Conservation (phyloP, 2,113 vertebrate genomes). For the Cephalopholis sonnerati region DNA sequence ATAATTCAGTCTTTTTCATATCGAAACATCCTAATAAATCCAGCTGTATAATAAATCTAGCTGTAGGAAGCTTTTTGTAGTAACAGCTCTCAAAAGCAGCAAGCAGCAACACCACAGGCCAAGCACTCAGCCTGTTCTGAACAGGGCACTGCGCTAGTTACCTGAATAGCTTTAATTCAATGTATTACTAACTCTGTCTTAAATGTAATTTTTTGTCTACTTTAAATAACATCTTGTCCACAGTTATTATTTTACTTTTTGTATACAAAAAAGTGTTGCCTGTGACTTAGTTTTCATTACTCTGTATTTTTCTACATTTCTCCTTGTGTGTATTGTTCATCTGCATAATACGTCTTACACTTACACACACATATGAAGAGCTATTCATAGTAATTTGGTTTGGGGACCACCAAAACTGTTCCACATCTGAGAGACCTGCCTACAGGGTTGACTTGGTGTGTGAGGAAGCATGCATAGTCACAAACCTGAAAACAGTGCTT, state of each 20-base stretch:
- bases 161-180: background rate
- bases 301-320: background rate
- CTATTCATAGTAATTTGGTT: background rate
- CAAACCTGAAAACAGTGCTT: constrained; percentile 6
- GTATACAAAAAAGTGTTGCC: background rate
- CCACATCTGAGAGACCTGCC: background rate
- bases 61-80: no score
- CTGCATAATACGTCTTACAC: background rate
- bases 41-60: no score
- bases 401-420: constrained; percentile 8
- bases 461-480: background rate
- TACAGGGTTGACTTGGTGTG: background rate
- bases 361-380: background rate
- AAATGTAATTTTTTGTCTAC: background rate
- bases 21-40: no score
- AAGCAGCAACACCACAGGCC: no score
- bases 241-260: background rate
- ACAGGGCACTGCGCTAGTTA: no score
- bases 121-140: no score
- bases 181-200: background rate
- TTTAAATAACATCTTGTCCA: background rate
- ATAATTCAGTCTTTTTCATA: no score
- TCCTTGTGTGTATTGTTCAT: background rate
- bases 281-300: no score
- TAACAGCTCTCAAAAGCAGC: no score